These are phyloP conservation scores for Azorinus chamasolen DNA, from an alignment of 2,888 invertebrate species.

Conservation along the genomic window DNA sequence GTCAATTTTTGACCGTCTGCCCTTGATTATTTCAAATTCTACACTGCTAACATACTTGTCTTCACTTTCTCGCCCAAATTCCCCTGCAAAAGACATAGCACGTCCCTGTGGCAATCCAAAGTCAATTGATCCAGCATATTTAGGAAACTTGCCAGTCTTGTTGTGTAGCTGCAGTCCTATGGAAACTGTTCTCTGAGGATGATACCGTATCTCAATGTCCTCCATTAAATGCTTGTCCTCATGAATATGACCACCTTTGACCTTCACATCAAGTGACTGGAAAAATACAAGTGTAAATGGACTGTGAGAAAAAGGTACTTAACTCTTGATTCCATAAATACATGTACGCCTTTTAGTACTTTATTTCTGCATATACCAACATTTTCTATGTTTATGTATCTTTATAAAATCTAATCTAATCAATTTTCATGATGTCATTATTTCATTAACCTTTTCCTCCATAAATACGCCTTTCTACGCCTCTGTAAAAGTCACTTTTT, in stretches of 20 bases:
- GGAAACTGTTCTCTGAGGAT: conserved; percentile 59
- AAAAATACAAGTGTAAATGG: conserved; percentile 24
- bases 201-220: conserved; percentile 57
- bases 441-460: too few species aligned
- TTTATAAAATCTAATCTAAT: too few species aligned
- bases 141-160: conserved; percentile 34
- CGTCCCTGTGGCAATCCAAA: conserved; percentile 44
- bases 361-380: too few species aligned
- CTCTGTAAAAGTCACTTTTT: too few species aligned
- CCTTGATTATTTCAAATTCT: conserved; percentile 62
- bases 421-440: too few species aligned
- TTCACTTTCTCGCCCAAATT: conserved; percentile 50
- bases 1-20: conserved; percentile 51
- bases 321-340: too few species aligned
- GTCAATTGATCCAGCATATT: conserved; percentile 50
- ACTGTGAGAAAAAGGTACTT: too few species aligned
- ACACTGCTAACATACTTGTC: conserved; percentile 59
- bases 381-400: too few species aligned
- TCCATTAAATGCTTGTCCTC: conserved; percentile 48
- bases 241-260: conserved; percentile 66
- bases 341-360: too few species aligned
- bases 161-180: conserved; percentile 51
- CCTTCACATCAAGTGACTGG: conserved; percentile 63
- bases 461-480: too few species aligned
- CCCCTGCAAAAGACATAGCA: conserved; percentile 56